Evolutionary conservation across 2,888 invertebrate species (phyloP).

Genomic region (Metallyticus violacea): DNA sequence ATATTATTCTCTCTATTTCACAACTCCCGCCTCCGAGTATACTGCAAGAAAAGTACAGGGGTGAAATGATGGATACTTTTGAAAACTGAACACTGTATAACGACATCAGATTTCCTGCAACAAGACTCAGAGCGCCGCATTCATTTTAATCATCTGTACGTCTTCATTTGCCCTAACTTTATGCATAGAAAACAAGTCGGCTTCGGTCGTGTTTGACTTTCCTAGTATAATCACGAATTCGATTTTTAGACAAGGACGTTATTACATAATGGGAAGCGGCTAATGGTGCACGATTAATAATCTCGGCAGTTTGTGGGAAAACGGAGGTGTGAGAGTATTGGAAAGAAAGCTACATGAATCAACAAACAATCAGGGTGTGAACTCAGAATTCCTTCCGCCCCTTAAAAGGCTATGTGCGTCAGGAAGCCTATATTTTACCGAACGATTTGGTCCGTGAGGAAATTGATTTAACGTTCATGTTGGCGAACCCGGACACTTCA

Average conservation of each 20-base stretch:
- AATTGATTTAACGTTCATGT: background rate
- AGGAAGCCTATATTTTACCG: background rate
- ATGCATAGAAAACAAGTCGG: background rate
- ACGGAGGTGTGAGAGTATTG: background rate
- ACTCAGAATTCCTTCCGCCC: background rate
- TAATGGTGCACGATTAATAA: background rate
- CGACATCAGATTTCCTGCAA: too few species aligned
- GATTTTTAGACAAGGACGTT: background rate
- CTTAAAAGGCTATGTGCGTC: background rate
- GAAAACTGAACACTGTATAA: too few species aligned
- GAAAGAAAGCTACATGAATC: too few species aligned
- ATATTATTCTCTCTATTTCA: too few species aligned
- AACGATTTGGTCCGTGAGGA: background rate
- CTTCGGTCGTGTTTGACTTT: background rate
- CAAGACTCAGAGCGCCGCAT: background rate
- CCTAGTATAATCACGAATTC: background rate
- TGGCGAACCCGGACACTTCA: background rate
- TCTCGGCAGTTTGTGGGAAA: background rate
- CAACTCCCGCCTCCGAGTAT: too few species aligned
- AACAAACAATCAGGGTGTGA: background rate
- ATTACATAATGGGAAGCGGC: background rate
- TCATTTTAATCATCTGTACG: background rate
- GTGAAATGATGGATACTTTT: too few species aligned
- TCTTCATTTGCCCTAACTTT: background rate
- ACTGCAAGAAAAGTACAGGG: too few species aligned